A percentile compares a stretch with the other conserved stretches of the same genome.
Conservation (phyloP, 2,888 invertebrate species). For the Latheticus oryzae region DNA sequence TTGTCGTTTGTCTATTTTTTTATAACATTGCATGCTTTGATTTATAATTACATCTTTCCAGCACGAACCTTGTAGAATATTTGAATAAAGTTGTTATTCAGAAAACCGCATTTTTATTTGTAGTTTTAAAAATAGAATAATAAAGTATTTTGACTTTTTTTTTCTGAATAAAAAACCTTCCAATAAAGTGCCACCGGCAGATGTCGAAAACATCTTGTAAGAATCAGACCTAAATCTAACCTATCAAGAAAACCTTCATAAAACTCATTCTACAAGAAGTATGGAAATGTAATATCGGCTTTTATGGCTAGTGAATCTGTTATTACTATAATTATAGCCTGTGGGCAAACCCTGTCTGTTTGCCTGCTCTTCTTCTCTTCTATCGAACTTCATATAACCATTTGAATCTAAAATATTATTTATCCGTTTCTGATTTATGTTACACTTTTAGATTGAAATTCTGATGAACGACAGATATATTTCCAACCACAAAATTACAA, state of each 20-base stretch:
- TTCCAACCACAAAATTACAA: slow-evolving; percentile 51
- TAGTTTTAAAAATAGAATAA: slow-evolving; percentile 1
- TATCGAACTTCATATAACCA: too few species aligned
- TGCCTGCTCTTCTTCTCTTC: slow-evolving; percentile 51
- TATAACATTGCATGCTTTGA: too few species aligned
- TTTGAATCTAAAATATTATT: slow-evolving; percentile 50
- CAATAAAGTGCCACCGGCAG: slow-evolving; percentile 10
- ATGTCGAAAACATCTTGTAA: slow-evolving; percentile 12
- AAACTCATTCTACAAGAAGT: slow-evolving; percentile 50
- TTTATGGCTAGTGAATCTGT: slow-evolving; percentile 63
- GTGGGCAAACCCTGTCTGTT: slow-evolving; percentile 60
- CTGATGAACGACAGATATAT: slow-evolving; percentile 51
- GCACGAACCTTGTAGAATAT: too few species aligned
- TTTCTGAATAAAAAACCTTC: slow-evolving; percentile 3
- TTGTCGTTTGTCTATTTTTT: too few species aligned
- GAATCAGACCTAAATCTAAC: slow-evolving; percentile 48
- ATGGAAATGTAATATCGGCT: slow-evolving; percentile 61
- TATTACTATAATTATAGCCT: slow-evolving; percentile 65
- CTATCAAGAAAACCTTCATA: slow-evolving; percentile 31
- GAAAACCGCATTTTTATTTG: slow-evolving; percentile 6
- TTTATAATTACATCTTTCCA: too few species aligned
- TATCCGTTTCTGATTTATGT: slow-evolving; percentile 51
- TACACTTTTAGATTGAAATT: slow-evolving; percentile 53
- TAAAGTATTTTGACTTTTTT: too few species aligned
- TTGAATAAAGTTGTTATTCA: slow-evolving; percentile 4